phyloP scores from a whole-genome alignment of 92 coral and sea anemone species.

The Metridium senile region DNA sequence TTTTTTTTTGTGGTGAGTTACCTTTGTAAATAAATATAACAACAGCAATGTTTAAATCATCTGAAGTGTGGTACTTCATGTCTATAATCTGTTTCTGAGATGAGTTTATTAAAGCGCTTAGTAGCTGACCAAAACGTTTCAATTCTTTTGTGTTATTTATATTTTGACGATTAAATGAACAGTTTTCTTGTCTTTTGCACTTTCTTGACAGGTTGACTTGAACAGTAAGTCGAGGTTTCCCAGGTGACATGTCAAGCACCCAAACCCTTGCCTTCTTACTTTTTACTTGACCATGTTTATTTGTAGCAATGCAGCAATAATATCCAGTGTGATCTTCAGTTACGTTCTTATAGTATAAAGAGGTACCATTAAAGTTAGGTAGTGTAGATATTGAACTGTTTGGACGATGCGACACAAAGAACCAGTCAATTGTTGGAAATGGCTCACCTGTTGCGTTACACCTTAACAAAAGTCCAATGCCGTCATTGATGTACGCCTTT shows the following conservation, averaged over 20 bases:
- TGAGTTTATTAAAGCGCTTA: not conserved
- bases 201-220: slow-evolving; percentile 38
- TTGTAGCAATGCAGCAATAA: slow-evolving; percentile 55
- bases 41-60: not conserved
- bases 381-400: slow-evolving; percentile 16
- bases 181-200: not conserved
- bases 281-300: slow-evolving; percentile 49
- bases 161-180: not conserved
- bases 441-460: slow-evolving; percentile 71
- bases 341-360: slow-evolving; percentile 35
- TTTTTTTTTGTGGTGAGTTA: not conserved
- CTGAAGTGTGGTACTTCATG: not conserved
- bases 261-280: slow-evolving; percentile 54
- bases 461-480: slow-evolving; percentile 31
- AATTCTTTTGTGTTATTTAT: not conserved
- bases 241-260: slow-evolving; percentile 48
- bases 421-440: slow-evolving; percentile 55
- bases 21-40: slow-evolving; percentile 13
- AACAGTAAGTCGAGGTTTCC: slow-evolving; percentile 50
- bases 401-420: slow-evolving; percentile 30
- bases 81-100: slow-evolving; percentile 5
- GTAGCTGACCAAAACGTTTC: not conserved
- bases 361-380: slow-evolving; percentile 35
- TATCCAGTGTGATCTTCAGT: slow-evolving; percentile 42
- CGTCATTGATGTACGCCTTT: slow-evolving; percentile 19